Evolutionary conservation across 1,140 invertebrate species (phyloP).

Genomic region (Tetraneura akinire): DNA sequence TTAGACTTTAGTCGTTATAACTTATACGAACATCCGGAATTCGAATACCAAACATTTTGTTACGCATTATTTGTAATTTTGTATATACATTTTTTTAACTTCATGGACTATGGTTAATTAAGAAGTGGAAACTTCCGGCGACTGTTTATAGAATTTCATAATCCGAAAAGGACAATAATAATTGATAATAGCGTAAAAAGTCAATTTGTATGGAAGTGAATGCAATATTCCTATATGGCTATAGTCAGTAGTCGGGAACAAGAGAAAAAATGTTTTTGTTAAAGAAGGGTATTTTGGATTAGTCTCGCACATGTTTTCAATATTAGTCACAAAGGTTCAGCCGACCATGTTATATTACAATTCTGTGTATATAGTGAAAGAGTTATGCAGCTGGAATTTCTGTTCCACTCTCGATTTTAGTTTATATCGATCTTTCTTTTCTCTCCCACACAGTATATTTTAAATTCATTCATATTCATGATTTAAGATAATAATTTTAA

Average conservation of each 20-base stretch:
- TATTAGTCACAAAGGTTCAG: slow-evolving; percentile 39
- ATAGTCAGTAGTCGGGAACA: neutral
- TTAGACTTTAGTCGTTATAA: neutral
- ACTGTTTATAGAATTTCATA: neutral
- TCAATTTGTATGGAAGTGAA: slow-evolving; percentile 5
- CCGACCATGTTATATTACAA: slow-evolving; percentile 28
- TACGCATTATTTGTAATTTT: neutral
- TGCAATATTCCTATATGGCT: neutral
- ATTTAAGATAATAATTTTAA: neutral
- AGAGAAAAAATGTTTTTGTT: slow-evolving; percentile 24
- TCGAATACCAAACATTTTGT: neutral
- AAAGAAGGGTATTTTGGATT: slow-evolving; percentile 35
- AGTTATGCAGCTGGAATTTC: slow-evolving; percentile 30
- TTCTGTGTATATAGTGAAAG: neutral
- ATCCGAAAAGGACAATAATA: slow-evolving; percentile 25
- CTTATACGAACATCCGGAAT: neutral
- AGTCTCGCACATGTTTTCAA: slow-evolving; percentile 44
- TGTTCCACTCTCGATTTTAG: slow-evolving; percentile 27
- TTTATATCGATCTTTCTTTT: neutral
- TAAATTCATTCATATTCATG: neutral
- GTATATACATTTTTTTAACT: neutral
- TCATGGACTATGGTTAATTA: slow-evolving; percentile 2
- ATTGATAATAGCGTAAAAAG: slow-evolving; percentile 23
- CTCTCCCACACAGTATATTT: neutral
- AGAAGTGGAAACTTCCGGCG: neutral